A percentile compares a stretch with the other conserved stretches of the same genome.
These are phyloP conservation scores for Pinctada fucata DNA, from an alignment of 2,888 invertebrate genomes.

Conservation along the genomic window DNA sequence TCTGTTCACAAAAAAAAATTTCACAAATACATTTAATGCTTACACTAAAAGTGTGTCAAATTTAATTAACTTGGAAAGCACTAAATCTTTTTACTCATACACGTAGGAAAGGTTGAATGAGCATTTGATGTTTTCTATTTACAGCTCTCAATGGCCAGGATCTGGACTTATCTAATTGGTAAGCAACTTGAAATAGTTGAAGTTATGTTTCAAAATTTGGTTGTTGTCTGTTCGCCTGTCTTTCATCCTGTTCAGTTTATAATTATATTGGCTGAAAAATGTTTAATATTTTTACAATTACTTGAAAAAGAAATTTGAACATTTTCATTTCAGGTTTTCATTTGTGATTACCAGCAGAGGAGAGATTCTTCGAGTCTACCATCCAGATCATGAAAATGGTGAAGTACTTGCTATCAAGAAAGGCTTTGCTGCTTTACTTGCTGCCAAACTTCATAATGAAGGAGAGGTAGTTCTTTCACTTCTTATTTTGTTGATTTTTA, in stretches of 20 bases:
- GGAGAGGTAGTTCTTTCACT: conserved; percentile 43
- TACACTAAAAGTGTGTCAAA: too few relatives aligned
- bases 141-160: background rate
- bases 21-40: too few relatives aligned
- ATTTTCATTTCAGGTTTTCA: conserved; percentile 44
- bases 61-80: background rate
- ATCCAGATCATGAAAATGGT: conserved; percentile 46
- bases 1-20: too few relatives aligned
- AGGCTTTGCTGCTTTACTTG: conserved; percentile 53
- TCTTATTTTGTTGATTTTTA: too few relatives aligned
- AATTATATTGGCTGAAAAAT: background rate
- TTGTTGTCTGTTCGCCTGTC: background rate
- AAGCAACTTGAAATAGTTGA: background rate
- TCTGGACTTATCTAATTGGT: background rate
- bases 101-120: too few relatives aligned
- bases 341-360: conserved; percentile 50
- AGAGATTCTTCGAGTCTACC: conserved; percentile 41
- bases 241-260: background rate
- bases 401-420: conserved; percentile 55
- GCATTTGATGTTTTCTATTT: background rate
- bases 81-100: background rate
- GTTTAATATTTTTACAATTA: background rate
- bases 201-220: background rate
- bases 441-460: conserved; percentile 45
- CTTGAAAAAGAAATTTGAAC: background rate